Base-by-base conservation (phyloP, 2,888 invertebrate genomes). In the Microctonus hyperodae region DNA sequence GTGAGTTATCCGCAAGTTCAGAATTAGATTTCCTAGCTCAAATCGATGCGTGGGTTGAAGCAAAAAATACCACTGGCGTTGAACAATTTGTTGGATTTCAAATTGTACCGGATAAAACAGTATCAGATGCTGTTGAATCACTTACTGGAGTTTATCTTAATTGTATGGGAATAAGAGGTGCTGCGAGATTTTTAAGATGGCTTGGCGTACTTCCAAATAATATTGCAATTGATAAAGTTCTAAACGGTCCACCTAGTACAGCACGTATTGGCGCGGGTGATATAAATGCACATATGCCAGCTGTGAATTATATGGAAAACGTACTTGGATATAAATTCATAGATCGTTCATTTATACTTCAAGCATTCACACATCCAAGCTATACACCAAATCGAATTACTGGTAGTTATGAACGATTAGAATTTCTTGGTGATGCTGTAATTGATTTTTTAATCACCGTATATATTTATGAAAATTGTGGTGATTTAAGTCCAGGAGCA, bases 341-440 rank as follows among this genome's bases (percentile, higher is more conserved):
- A 0, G 92, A 98, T 79, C 89, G 90, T 0, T 89, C 91, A 0
- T 93, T 90, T 79, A 86, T 99, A 6, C 82, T 98, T 20, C 53
- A 94, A 89, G 97, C 97, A 0, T 86, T 99, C 61, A 96, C 98
- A 0, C 99, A 99, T 86, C 90, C 97, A 0, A 96, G 97, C 0
- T 96, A 91, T 84, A 88, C 90, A 5, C 87, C 90, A 6, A 96
- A 97, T 84, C 87, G 90, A 0, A 79, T 93, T 56, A 98, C 98
- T 0, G 91, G 90, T 31, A 95, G 94, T 72, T 99, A 98, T 84
- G 92, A 96, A 81, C 88, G 92, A 11, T 82, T 97, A n/a, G 97
- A 97, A 83, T 97, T 96, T 82, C 85, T 97, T 3, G 97, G 97
- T 4, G 97, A 97, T 86, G 95, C 97, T 7, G 88, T 97, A 31